phyloP scores from a whole-genome alignment of 2,888 invertebrate genomes.

The Diaprepes abbreviatus region DNA sequence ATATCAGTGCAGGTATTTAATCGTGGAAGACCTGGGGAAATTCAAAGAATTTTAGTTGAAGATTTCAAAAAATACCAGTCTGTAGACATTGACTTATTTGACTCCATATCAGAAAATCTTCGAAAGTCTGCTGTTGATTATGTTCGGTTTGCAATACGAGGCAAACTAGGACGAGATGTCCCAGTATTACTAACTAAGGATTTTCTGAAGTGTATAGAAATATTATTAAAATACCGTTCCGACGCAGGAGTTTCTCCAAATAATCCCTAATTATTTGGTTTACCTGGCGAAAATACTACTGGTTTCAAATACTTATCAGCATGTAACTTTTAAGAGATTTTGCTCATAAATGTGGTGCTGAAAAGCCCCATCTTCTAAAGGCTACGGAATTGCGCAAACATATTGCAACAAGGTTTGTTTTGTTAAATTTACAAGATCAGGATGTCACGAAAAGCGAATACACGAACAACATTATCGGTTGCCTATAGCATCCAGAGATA shows the following conservation, averaged over 20 bases:
- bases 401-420: constrained; percentile 52
- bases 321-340: constrained; percentile 52
- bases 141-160: constrained; percentile 34
- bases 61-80: constrained; percentile 29
- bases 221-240: constrained; percentile 34
- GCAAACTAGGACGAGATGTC: constrained; percentile 20
- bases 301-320: constrained; percentile 50
- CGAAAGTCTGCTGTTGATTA: constrained; percentile 5
- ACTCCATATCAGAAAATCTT: not conserved
- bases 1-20: constrained; percentile 49
- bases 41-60: constrained; percentile 37
- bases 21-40: constrained; percentile 47
- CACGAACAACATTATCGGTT: no score
- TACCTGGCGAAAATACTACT: constrained; percentile 6
- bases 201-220: constrained; percentile 34
- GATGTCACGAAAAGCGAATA: constrained; percentile 41
- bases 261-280: constrained; percentile 45
- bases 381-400: constrained; percentile 54
- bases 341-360: constrained; percentile 53
- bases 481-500: no score
- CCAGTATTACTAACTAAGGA: constrained; percentile 31
- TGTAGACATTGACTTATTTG: not conserved
- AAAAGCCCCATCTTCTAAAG: constrained; percentile 48
- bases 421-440: constrained; percentile 32
- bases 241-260: constrained; percentile 26